A percentile compares a stretch with the other conserved stretches of the same genome.
These are phyloP conservation scores for Onychomys leucogaster DNA, from an alignment of 2,797 vertebrate species.

Conservation along the genomic window DNA sequence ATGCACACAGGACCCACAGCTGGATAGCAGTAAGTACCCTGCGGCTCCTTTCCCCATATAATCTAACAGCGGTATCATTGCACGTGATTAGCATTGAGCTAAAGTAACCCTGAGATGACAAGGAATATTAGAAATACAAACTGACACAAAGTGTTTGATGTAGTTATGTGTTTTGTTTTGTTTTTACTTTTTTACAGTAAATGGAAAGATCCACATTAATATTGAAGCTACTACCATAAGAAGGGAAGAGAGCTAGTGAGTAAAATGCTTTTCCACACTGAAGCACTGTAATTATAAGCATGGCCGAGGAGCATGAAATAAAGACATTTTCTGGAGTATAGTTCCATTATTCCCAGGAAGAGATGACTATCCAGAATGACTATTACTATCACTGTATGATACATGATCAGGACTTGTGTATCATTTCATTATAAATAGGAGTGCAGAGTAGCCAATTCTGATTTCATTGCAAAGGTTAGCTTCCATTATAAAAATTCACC, in stretches of 20 bases:
- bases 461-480: conserved; percentile 59
- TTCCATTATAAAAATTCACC: conserved; percentile 56
- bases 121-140: conserved; percentile 51
- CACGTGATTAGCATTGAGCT: background rate
- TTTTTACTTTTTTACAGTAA: conserved; percentile 30
- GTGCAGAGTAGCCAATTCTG: background rate
- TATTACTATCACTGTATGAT: background rate
- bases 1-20: background rate
- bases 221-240: background rate
- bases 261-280: conserved; percentile 9
- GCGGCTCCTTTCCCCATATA: background rate
- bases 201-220: background rate
- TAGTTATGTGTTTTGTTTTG: background rate
- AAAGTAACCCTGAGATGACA: conserved; percentile 5
- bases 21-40: conserved; percentile 55
- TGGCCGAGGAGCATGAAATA: conserved; percentile 21
- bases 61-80: conserved; percentile 39
- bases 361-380: background rate
- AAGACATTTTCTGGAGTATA: conserved; percentile 53
- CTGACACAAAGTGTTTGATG: background rate
- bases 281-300: background rate
- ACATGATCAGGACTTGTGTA: conserved; percentile 10
- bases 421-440: conserved; percentile 56
- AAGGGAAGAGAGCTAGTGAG: background rate
- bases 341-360: conserved; percentile 66